phyloP scores from a whole-genome alignment of 2,113 vertebrate genomes.

The Circaetus cinerascens region DNA sequence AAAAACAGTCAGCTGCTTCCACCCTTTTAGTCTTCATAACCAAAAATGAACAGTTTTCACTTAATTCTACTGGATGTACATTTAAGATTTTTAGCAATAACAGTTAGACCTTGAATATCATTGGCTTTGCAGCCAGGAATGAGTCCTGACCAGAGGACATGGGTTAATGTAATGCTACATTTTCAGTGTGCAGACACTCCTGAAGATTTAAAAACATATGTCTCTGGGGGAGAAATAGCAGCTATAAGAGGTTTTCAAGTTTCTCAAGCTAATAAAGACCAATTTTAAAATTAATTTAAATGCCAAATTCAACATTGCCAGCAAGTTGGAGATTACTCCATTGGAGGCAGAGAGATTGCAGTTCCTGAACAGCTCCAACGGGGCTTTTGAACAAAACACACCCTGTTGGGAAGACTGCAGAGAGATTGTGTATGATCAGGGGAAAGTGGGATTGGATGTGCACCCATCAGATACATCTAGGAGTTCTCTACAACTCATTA shows the following conservation, averaged over 20 bases:
- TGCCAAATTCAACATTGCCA: not conserved
- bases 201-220: not conserved
- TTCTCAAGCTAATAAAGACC: not conserved
- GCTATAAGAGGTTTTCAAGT: not conserved
- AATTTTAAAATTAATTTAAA: not conserved
- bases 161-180: not conserved
- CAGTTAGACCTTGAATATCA: not conserved
- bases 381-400: not conserved
- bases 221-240: not conserved
- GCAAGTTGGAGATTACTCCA: not conserved
- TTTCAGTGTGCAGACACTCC: not conserved
- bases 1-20: not conserved
- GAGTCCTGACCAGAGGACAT: not conserved
- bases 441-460: not conserved
- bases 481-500: not conserved
- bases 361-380: not conserved
- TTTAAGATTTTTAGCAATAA: not conserved
- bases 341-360: not conserved
- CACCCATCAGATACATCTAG: not conserved
- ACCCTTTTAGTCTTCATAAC: not conserved
- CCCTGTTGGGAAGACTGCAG: not conserved
- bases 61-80: not conserved
- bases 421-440: not conserved
- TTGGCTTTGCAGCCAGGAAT: not conserved
- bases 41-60: not conserved